A percentile compares a stretch with the other conserved stretches of the same genome.
phyloP scores from a whole-genome alignment of 2,113 vertebrate species.

The Rhinogobius similis region DNA sequence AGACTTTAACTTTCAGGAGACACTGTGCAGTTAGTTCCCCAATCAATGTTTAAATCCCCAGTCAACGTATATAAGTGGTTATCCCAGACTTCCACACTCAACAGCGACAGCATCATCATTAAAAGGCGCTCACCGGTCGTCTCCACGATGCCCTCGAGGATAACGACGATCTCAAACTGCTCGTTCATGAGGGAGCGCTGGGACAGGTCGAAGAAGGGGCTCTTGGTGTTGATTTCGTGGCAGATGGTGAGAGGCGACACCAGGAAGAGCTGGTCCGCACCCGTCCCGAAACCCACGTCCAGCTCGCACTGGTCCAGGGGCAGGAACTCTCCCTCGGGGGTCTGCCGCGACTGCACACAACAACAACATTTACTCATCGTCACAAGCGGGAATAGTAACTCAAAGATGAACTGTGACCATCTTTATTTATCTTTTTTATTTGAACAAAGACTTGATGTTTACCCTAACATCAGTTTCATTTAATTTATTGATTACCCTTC shows the following conservation, averaged over 20 bases:
- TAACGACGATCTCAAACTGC: conserved; percentile 90
- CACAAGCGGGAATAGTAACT: too few relatives aligned
- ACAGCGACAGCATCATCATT: too few relatives aligned
- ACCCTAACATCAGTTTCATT: too few relatives aligned
- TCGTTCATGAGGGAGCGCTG: conserved; percentile 86
- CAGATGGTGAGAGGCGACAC: conserved; percentile 91
- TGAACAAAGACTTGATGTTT: too few relatives aligned
- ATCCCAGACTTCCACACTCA: too few relatives aligned
- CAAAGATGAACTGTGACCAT: too few relatives aligned
- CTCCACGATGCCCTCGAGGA: conserved; percentile 90
- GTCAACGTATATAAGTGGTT: too few relatives aligned
- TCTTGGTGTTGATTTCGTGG: conserved; percentile 88
- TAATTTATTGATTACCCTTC: too few relatives aligned
- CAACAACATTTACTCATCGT: background rate
- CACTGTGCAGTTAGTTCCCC: too few relatives aligned
- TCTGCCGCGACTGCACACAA: conserved; percentile 84
- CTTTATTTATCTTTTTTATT: too few relatives aligned
- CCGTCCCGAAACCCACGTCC: conserved; percentile 89
- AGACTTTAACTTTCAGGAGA: too few relatives aligned
- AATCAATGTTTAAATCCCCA: too few relatives aligned
- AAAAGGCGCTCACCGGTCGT: conserved; percentile 80
- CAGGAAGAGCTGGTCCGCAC: conserved; percentile 89
- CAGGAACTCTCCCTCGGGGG: conserved; percentile 89
- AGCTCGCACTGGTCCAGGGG: conserved; percentile 89
- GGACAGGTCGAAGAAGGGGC: conserved; percentile 87